Base-by-base conservation (phyloP, 2,113 vertebrate species). In the Pseudolaguvia tuberculata region DNA sequence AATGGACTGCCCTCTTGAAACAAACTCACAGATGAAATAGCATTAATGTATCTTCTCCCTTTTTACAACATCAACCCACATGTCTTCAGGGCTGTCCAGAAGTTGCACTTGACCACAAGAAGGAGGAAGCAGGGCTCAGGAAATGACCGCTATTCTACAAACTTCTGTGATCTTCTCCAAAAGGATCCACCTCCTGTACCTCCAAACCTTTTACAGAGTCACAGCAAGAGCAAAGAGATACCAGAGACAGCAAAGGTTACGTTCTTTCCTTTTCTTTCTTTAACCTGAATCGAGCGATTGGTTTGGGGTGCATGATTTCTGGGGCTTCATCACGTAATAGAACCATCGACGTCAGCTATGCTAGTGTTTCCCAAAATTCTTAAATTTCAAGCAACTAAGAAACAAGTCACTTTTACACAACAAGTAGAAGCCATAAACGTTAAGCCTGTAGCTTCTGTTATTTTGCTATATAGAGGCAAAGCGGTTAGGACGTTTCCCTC, bases 201-300 rank as follows among this genome's bases (percentile, higher is more conserved):
- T 0, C 92, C 91, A 52, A 92, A 90, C 73, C 87, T 95, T 66
- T 79, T 94, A 67, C 89, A 92, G 56, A 91, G 90, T 0, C 85
- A 93, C 78, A 91, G 79, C 85, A 94, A 93, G 85, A 90, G 93
- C 81, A 94, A 92, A 84, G 93, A 94, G 56, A 91, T 86, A 0
- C 90, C 92, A 0, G 93, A 92, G 65, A 74, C 92, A 77, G 91
- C 93, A 84, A 95, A 95, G 93, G 94, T 94, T 17, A n/a, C 56
- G 3, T 57, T 25, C 47, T 21, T 53, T 62, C 23, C 12, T 58
- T 25, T 31, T 0, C 11, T 23, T 62, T 77, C 18, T 70, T 53
- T 8, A n/a, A n/a, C n/a, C n/a, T n/a, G n/a, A n/a, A n/a, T n/a
- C n/a, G 7, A 42, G 39, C 39, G 39, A 42, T 42, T 42, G 5